phyloP scores from a whole-genome alignment of 2,888 invertebrate species.

The Acleris holmiana region DNA sequence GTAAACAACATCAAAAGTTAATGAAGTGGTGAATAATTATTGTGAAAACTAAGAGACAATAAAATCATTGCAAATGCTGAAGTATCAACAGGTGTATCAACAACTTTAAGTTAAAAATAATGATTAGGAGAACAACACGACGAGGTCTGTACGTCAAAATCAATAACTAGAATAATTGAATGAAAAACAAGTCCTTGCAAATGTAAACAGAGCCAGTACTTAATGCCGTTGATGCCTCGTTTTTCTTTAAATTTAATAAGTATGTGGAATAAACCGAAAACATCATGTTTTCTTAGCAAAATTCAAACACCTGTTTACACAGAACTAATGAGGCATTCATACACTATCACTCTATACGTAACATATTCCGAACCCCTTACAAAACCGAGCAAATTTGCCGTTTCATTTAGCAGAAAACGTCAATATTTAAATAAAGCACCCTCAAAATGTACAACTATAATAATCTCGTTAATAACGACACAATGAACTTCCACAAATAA shows the following conservation, averaged over 20 bases:
- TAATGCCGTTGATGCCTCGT: background rate
- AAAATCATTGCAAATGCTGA: no score
- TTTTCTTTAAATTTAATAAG: background rate
- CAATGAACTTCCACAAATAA: constrained; percentile 68
- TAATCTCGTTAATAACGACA: constrained; percentile 71
- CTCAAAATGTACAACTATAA: constrained; percentile 57
- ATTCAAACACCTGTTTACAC: constrained; percentile 28
- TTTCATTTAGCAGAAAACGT: constrained; percentile 60
- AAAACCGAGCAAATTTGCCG: constrained; percentile 50
- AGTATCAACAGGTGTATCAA: no score
- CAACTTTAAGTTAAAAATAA: no score
- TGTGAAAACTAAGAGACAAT: no score
- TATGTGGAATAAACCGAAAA: background rate
- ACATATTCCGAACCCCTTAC: constrained; percentile 26
- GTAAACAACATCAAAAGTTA: no score
- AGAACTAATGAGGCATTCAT: constrained; percentile 29
- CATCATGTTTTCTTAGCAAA: constrained; percentile 2
- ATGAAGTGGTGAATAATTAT: no score
- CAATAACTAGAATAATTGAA: no score
- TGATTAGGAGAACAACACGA: no score
- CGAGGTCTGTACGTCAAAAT: no score
- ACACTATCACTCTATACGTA: constrained; percentile 21
- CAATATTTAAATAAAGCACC: constrained; percentile 72
- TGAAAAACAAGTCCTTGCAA: no score
- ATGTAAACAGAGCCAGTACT: no score